Evolutionary conservation across 2,888 invertebrate genomes (phyloP).

Genomic region (Sinotaia quadrata): DNA sequence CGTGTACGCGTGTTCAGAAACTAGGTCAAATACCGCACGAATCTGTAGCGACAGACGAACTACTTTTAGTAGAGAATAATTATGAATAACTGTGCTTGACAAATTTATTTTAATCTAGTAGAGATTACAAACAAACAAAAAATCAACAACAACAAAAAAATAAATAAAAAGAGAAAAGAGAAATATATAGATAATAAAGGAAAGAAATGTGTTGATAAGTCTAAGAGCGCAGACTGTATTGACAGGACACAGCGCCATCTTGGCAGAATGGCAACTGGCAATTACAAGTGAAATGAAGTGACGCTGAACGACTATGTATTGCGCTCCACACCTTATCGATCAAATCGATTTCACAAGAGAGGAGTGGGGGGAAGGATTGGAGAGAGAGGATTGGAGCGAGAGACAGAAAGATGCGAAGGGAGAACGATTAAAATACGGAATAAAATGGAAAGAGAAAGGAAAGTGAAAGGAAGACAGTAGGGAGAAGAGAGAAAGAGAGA

Average conservation of each 20-base stretch:
- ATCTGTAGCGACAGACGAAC: too few relatives aligned
- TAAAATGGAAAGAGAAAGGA: too few relatives aligned
- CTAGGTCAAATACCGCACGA: too few relatives aligned
- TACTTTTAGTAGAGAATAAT: too few relatives aligned
- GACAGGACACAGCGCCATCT: neutral
- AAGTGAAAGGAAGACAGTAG: neutral
- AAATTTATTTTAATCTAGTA: too few relatives aligned
- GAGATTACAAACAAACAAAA: too few relatives aligned
- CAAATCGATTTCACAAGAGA: neutral
- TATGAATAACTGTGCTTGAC: too few relatives aligned
- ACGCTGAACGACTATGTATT: slow-evolving; percentile 1
- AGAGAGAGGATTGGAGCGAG: too few relatives aligned
- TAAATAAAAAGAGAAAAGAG: neutral
- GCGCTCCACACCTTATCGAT: neutral
- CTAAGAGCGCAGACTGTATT: neutral
- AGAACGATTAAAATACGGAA: too few relatives aligned
- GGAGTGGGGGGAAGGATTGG: neutral
- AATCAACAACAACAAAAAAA: too few relatives aligned
- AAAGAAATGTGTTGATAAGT: neutral
- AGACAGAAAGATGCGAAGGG: too few relatives aligned
- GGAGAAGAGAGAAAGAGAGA: neutral
- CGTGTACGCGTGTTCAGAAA: too few relatives aligned
- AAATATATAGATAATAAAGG: neutral
- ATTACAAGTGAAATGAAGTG: slow-evolving; percentile 24
- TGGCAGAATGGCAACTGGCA: slow-evolving; percentile 11